phyloP scores from a whole-genome alignment of 2,888 invertebrate species.

The Chirona hameri region DNA sequence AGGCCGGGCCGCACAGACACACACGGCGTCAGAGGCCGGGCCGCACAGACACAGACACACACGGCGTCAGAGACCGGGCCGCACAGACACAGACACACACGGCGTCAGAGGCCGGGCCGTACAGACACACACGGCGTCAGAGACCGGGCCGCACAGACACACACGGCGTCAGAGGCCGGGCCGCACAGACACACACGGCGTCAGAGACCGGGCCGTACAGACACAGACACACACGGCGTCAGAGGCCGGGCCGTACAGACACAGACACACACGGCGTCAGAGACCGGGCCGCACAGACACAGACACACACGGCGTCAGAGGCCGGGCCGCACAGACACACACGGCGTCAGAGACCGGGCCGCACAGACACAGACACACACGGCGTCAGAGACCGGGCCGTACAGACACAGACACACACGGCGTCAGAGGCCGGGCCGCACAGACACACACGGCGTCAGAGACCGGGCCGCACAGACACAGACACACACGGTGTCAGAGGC shows the following conservation, averaged over 20 bases:
- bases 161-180: no score
- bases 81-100: no score
- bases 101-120: neutral
- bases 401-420: neutral
- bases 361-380: no score
- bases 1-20: no score
- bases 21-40: no score
- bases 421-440: neutral
- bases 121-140: neutral
- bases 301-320: no score
- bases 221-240: no score
- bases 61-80: neutral
- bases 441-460: no score
- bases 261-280: neutral
- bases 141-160: no score
- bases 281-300: no score
- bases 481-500: neutral
- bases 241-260: neutral
- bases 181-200: neutral
- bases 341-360: neutral
- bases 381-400: no score
- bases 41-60: neutral
- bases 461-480: neutral
- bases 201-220: neutral
- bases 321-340: neutral